Percentiles rank a stretch among this genome's conserved stretches.
Conservation (phyloP, 2,797 vertebrate species). For the Fistularia commersonii region DNA sequence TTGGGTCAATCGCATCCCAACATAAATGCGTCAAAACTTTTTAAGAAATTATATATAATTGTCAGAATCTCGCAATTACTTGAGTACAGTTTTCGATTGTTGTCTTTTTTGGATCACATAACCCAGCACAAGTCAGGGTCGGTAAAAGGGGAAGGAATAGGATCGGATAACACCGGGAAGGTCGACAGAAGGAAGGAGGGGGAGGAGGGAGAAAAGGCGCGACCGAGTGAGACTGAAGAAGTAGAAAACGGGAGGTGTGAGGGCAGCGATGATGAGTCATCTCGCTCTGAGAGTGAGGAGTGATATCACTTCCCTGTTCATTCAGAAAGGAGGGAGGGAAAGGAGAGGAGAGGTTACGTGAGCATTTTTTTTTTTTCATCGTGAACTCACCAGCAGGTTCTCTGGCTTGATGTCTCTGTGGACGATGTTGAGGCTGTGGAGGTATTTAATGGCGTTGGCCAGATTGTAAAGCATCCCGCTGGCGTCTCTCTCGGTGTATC, state of each 20-base stretch:
- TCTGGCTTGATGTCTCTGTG: slow-evolving; percentile 98
- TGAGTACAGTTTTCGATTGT: no score
- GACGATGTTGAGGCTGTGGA: slow-evolving; percentile 96
- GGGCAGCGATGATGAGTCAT: slow-evolving; percentile 57
- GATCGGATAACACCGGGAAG: slow-evolving; percentile 3
- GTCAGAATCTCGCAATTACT: no score
- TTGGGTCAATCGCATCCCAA: no score
- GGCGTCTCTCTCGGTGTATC: slow-evolving; percentile 94
- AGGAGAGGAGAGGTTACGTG: background rate
- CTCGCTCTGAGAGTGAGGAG: slow-evolving; percentile 24
- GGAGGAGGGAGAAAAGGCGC: slow-evolving; percentile 8
- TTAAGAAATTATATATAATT: no score
- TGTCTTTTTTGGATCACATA: no score
- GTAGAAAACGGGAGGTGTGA: slow-evolving; percentile 45
- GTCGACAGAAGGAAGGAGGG: slow-evolving; percentile 19
- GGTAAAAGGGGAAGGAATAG: background rate
- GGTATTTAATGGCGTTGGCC: slow-evolving; percentile 95
- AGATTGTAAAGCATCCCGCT: slow-evolving; percentile 98
- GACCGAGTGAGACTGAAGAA: slow-evolving; percentile 14
- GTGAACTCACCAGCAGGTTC: slow-evolving; percentile 88
- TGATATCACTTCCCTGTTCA: slow-evolving; percentile 41
- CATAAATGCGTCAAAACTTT: no score
- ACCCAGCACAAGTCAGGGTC: no score
- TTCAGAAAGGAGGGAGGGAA: slow-evolving; percentile 30
- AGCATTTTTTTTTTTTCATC: background rate